Evolutionary conservation across 1,140 invertebrate genomes (phyloP), one percentile per base, ranked within the genome.

Genomic region (Aphelenchoides fujianensis): DNA sequence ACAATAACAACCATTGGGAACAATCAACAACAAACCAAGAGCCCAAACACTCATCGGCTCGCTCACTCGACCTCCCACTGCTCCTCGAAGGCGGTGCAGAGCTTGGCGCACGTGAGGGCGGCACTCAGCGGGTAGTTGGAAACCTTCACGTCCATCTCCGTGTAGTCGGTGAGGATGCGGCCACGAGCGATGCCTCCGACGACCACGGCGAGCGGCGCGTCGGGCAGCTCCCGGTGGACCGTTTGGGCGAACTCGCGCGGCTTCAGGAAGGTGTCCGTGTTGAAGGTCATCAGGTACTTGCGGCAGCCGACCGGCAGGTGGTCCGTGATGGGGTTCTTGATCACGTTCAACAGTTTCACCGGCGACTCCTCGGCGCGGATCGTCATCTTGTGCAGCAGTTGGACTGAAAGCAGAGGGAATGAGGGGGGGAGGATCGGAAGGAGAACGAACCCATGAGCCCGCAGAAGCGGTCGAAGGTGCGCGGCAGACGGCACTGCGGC

Each of bases 181-280:
- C 96, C 97, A 87, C 96, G 94, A 2, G 95, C 95, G 90, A 98
- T 97, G 1, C 95, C 94, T 53, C 96, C 97, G 74, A 99, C 88
- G 2, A 97, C 90, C 73, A 99, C 87, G 0, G 91, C 94, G 9
- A 85, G 61, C 7, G 80, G 75, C 48, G 81, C 80, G 7, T 82
- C 71, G 16, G 63, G 35, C n/a, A 77, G 23, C n/a, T 55, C 59
- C 16, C 30, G 32, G 52, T 53, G 41, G 71, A 31, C 48, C 28
- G 35, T 64, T 31, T 85, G 91, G 12, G 95, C 92, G 9, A 98
- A 82, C 59, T 95, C 91, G 68, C 88, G 85, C 48, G 91, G 90
- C 81, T 91, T 90, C 53, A 90, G 84, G 0, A 93, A 86, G 77
- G 91, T 88, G 71, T 91, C 90, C 0, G 92, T 90, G 78, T 90